phyloP scores from a whole-genome alignment of 2,888 invertebrate species.

The Agriopis aurantiaria region DNA sequence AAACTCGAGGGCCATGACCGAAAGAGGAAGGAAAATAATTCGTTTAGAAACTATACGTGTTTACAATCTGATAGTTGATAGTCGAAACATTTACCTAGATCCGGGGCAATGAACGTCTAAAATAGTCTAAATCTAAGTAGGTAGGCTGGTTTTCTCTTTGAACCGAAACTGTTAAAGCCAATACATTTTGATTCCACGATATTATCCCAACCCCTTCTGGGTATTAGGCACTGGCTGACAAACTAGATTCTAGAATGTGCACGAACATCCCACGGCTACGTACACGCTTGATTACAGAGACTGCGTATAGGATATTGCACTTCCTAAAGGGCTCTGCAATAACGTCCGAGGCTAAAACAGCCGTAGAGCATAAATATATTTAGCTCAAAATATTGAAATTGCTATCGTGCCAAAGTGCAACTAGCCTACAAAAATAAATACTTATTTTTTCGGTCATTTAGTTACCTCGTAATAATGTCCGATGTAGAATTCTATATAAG shows the following conservation, averaged over 20 bases:
- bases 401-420: not conserved
- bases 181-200: too few species aligned
- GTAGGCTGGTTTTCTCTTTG: not conserved
- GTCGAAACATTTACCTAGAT: conserved; percentile 11
- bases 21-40: conserved; percentile 26
- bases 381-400: not conserved
- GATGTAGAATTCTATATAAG: not conserved
- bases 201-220: too few species aligned
- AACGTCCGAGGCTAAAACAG: not conserved
- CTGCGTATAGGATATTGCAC: conserved; percentile 11
- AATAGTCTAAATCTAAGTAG: not conserved
- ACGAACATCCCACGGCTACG: conserved; percentile 1
- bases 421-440: not conserved
- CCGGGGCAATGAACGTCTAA: not conserved
- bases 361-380: not conserved
- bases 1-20: conserved; percentile 25
- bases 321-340: conserved; percentile 4
- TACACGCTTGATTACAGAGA: not conserved
- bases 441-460: not conserved
- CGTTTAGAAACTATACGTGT: conserved; percentile 15
- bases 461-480: not conserved
- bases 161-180: too few species aligned
- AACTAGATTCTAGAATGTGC: not conserved
- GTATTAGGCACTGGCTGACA: not conserved
- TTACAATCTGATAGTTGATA: conserved; percentile 13